Base-by-base conservation (phyloP, 2,888 invertebrate species). In the Macrosoma leucophasiata region DNA sequence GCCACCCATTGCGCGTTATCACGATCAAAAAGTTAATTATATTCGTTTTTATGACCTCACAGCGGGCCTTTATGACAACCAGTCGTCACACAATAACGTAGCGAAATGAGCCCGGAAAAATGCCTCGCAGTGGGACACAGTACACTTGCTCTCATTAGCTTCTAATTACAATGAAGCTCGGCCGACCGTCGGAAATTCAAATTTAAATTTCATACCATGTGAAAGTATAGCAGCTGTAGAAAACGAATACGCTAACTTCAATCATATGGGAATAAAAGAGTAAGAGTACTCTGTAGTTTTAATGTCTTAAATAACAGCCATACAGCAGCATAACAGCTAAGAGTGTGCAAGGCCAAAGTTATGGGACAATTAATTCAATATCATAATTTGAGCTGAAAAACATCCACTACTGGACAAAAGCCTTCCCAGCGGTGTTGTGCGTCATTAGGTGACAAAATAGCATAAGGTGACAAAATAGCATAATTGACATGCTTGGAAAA, bases 81-180 rank as follows among this genome's bases (percentile, higher is more conserved):
- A 33, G 39, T 33, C 57, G 59, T 63, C 67, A 64, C 62, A 62
- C 64, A 69, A 73, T 70, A 68, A 74, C 68, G 62, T 55, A 50
- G 63, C 63, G 63, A 62, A 73, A 69, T 63, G 62, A 49, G 55
- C 53, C 52, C 38, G 55, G n/a, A 51, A 58, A 60, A 69, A 56
- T 55, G 50, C 57, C 63, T 54, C 60, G 48, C 64, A 57, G 46
- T 49, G 48, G 51, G 57, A 62, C 57, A 52, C 58, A 31, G 63
- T 56, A 64, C 61, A 60, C 61, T 62, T 56, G 71, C 63, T 68
- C 78, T 79, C 78, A 79, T 84, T 82, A 79, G 71, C 61, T 67
- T 66, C 73, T 81, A 84, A 84, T 82, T 81, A 82, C 76, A 48
- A 33, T 32, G 52, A 42, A 36, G 46, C 40, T 48, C 52, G 43